These are phyloP conservation scores for Dipodomys spectabilis DNA, from an alignment of 2,113 vertebrate species.

Conservation along the genomic window DNA sequence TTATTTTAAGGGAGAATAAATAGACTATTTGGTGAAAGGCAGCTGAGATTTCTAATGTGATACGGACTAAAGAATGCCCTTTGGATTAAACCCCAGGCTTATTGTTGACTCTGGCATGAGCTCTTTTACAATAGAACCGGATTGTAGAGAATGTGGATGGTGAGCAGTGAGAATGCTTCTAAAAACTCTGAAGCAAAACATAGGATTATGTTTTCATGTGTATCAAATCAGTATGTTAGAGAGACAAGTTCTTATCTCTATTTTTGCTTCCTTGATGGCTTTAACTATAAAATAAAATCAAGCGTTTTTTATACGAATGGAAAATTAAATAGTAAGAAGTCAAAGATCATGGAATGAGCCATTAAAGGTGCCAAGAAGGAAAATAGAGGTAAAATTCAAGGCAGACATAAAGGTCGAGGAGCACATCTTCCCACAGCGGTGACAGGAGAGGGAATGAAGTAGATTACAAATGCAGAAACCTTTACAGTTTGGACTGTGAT, in stretches of 20 bases:
- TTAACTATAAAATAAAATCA: not conserved
- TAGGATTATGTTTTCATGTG: not conserved
- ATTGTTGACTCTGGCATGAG: not conserved
- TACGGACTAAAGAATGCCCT: not conserved
- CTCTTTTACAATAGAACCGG: not conserved
- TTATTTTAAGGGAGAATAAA: slow-evolving; percentile 36
- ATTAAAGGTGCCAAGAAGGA: not conserved
- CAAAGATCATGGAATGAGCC: not conserved
- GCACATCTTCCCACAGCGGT: not conserved
- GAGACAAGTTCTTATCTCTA: not conserved
- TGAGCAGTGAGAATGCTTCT: not conserved
- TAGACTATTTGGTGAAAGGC: not conserved
- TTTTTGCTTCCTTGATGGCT: not conserved
- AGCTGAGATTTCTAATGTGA: slow-evolving; percentile 24
- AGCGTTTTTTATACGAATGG: not conserved
- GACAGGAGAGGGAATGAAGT: not conserved
- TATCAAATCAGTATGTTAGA: not conserved
- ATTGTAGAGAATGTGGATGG: not conserved
- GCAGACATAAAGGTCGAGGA: not conserved
- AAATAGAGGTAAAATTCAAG: not conserved
- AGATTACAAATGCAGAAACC: not conserved
- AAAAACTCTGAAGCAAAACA: not conserved
- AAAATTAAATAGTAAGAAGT: not conserved
- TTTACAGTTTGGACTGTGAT: not conserved
- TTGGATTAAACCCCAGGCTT: not conserved